Evolutionary conservation across 2,888 invertebrate genomes (phyloP), one percentile per base, ranked within the genome.

Genomic region (Microctonus brassicae): DNA sequence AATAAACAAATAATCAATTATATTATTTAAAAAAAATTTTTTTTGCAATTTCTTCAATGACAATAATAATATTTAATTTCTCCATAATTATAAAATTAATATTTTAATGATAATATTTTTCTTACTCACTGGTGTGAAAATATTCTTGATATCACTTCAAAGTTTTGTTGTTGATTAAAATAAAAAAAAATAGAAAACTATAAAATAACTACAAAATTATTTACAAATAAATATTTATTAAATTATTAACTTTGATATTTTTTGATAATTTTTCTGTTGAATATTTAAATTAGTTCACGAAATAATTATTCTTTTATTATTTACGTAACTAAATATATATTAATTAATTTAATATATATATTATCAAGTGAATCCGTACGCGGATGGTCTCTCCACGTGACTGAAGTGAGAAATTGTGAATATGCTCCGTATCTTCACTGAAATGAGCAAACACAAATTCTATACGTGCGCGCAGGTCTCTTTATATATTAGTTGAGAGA

Each of bases 321-420:
- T n/a, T n/a, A n/a, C n/a, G n/a, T n/a, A n/a, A n/a, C n/a, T n/a
- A n/a, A n/a, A n/a, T n/a, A n/a, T n/a, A n/a, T n/a, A n/a, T n/a
- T n/a, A n/a, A n/a, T n/a, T n/a, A n/a, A n/a, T n/a, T n/a, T n/a
- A n/a, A n/a, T n/a, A n/a, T n/a, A n/a, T n/a, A n/a, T n/a, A n/a
- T n/a, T 47, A n/a, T 53, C 55, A 57, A 33, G 24, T 39, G 26
- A 80, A 77, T 78, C 81, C 78, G 80, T 74, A 77, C 79, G 77
- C 80, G 80, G 79, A 79, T 76, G 79, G 75, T 77, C 73, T 79
- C 82, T 81, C 83, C 83, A 84, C 83, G 83, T 84, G 83, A 84
- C 83, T 84, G 82, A 80, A 73, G 78, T 73, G 76, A 77, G 76
- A 71, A 63, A 60, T 65, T 20, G n/a, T n/a, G n/a, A 34, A 73